A percentile compares a stretch with the other conserved stretches of the same genome.
phyloP scores from a whole-genome alignment of 2,888 invertebrate genomes.

The Thymelicus acteon region DNA sequence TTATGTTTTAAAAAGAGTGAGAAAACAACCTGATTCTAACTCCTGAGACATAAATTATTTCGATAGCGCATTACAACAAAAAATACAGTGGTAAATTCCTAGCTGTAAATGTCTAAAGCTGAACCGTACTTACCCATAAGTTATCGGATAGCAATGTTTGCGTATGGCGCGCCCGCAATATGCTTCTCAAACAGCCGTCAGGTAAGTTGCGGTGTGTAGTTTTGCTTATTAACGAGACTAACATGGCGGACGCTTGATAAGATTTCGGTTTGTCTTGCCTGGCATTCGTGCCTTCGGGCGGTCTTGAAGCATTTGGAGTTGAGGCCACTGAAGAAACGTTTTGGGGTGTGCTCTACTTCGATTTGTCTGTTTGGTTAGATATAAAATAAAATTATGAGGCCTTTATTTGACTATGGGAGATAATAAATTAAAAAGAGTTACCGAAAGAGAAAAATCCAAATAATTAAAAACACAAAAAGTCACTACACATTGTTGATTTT shows the following conservation, averaged over 20 bases:
- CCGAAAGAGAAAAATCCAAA: too few relatives aligned
- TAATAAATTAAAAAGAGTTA: too few relatives aligned
- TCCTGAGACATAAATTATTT: too few relatives aligned
- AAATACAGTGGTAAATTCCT: slow-evolving; percentile 26
- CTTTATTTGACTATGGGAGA: too few relatives aligned
- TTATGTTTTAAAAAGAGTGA: too few relatives aligned
- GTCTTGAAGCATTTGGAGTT: slow-evolving; percentile 74
- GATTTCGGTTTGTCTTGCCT: slow-evolving; percentile 82
- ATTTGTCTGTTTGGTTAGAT: slow-evolving; percentile 14
- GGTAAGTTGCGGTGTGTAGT: slow-evolving; percentile 78
- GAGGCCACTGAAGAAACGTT: slow-evolving; percentile 55
- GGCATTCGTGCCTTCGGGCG: slow-evolving; percentile 76
- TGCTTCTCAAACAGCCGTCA: slow-evolving; percentile 75
- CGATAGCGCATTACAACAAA: too few relatives aligned
- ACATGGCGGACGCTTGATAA: slow-evolving; percentile 80
- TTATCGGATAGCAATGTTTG: slow-evolving; percentile 65
- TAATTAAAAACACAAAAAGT: too few relatives aligned
- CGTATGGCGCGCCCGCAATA: slow-evolving; percentile 63
- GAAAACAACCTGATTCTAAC: too few relatives aligned
- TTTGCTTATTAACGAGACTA: slow-evolving; percentile 83
- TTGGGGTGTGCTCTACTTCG: slow-evolving; percentile 56
- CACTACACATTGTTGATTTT: too few relatives aligned
- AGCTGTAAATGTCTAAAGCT: slow-evolving; percentile 49
- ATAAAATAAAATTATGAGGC: too few relatives aligned
- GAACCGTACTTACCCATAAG: slow-evolving; percentile 57